These are phyloP conservation scores for Rhamnusium bicolor DNA, from an alignment of 2,888 invertebrate genomes.

Conservation along the genomic window DNA sequence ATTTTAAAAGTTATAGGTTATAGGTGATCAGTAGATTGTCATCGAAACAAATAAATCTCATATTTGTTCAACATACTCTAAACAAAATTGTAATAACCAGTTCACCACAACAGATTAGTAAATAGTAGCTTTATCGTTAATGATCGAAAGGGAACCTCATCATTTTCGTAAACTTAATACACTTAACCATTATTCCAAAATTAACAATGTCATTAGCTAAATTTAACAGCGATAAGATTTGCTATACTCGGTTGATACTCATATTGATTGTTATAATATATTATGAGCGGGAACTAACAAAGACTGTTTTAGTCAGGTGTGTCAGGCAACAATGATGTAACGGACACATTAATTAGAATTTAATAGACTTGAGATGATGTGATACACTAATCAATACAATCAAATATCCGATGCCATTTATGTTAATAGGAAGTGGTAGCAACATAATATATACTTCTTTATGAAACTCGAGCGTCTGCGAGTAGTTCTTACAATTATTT, in stretches of 20 bases:
- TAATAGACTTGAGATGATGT: slow-evolving; percentile 25
- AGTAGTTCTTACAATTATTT: no score
- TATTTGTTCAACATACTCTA: no score
- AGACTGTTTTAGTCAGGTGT: slow-evolving; percentile 23
- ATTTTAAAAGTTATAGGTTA: no score
- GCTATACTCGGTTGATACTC: neutral
- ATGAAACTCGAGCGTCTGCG: no score
- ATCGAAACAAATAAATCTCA: no score
- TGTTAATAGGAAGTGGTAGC: neutral
- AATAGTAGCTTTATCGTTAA: no score
- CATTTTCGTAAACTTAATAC: no score
- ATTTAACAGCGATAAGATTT: neutral
- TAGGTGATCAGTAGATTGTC: no score
- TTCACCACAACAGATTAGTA: no score
- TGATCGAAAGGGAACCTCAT: no score
- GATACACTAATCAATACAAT: slow-evolving; percentile 14
- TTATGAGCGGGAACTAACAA: slow-evolving; percentile 9
- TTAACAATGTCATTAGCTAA: neutral
- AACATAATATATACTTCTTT: neutral
- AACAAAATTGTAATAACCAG: no score
- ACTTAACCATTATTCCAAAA: no score
- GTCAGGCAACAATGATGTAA: slow-evolving; percentile 15
- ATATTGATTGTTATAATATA: slow-evolving; percentile 3
- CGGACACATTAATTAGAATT: slow-evolving; percentile 25
- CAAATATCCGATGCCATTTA: neutral